These are phyloP conservation scores for Eristalis pertinax DNA, from an alignment of 2,888 invertebrate genomes.

Conservation along the genomic window DNA sequence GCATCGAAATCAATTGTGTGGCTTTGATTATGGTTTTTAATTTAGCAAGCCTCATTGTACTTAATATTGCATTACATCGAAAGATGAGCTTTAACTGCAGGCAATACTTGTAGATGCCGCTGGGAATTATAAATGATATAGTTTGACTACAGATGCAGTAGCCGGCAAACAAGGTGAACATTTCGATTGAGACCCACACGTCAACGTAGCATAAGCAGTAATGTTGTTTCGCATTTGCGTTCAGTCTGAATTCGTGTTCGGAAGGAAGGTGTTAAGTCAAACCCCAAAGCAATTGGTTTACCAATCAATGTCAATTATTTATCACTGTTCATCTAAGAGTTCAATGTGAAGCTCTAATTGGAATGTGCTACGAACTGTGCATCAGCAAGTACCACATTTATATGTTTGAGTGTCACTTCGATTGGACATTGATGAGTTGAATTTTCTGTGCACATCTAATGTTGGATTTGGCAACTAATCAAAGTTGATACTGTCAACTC, in stretches of 20 bases:
- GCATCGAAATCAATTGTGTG: slow-evolving; percentile 1
- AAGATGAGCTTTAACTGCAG: too few species aligned
- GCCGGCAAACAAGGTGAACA: too few species aligned
- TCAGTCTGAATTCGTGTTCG: too few species aligned
- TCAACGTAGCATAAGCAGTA: too few species aligned
- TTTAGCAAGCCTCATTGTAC: background rate
- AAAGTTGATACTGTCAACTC: background rate
- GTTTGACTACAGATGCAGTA: too few species aligned
- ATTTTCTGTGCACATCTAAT: background rate
- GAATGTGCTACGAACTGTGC: background rate
- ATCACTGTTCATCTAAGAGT: slow-evolving; percentile 1
- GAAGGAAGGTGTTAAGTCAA: too few species aligned
- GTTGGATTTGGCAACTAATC: slow-evolving; percentile 12
- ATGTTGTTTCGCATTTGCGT: too few species aligned
- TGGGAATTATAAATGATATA: too few species aligned
- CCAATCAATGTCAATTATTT: slow-evolving; percentile 11
- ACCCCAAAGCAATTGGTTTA: background rate
- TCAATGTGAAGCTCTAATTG: background rate
- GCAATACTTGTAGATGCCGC: too few species aligned
- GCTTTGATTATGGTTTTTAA: background rate
- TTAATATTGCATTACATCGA: slow-evolving; percentile 1
- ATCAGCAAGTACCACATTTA: too few species aligned
- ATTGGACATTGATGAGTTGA: background rate
- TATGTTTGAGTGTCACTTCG: too few species aligned
- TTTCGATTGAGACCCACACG: too few species aligned